Evolutionary conservation across 2,113 vertebrate genomes (phyloP), one percentile per base, ranked within the genome.

Genomic region (Phasianus colchicus): DNA sequence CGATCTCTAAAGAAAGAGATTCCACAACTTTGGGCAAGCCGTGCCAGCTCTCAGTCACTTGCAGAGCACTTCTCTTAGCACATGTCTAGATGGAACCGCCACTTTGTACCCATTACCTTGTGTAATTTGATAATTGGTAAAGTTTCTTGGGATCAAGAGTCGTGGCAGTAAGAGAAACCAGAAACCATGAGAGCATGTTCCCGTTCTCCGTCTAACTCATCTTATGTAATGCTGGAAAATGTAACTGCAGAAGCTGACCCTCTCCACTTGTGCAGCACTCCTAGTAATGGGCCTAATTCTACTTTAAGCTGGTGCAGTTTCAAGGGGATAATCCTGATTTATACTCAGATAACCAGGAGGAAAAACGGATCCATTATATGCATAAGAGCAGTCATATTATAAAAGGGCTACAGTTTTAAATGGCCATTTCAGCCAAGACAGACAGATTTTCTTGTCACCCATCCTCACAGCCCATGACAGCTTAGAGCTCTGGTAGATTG

Each of bases 361-460:
- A 86, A 93, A 95, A 81, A 91, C 72, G 75, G 52, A 77, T 64
- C 65, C 65, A 71, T 89, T 88, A 83, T 61, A 93, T 52, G 78
- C 5, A 0, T 88, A 92, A 72, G 3, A 83, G 43, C n/a, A 42
- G 13, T 55, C 1, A 0, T 91, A 87, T 88, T 80, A 83, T 74
- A 89, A 92, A 93, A 88, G 47, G 38, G 4, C 47, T 83, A 19
- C 78, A 74, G 55, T 87, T 95, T 91, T 88, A 91, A 88, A 78
- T 47, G 85, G 91, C 89, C 89, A 67, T 83, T 91, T 88, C n/a
- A 81, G 34, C 75, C 55, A 88, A 86, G 96, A 75, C 55, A 94
- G 93, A 95, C 88, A 77, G 85, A 92, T 96, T 96, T 95, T 91
- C 79, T 89, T 95, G 93, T 94, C 95, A 92, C 43, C 60, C 32